phyloP scores from a whole-genome alignment of 2,888 invertebrate genomes.

The Myopa testacea region DNA sequence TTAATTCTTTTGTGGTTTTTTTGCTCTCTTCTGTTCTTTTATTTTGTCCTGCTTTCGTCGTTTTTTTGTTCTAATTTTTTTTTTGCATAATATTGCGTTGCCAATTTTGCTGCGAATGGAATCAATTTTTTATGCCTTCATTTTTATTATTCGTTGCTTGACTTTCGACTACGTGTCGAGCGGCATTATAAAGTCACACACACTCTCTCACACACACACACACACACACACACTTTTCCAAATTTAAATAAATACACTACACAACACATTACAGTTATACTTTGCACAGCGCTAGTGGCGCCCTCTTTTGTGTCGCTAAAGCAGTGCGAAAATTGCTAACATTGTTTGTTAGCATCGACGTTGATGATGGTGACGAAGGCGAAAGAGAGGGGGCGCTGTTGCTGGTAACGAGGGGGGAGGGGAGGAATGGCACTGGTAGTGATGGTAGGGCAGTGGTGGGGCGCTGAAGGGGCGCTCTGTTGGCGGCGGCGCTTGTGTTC shows the following conservation, averaged over 20 bases:
- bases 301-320: slow-evolving; percentile 28
- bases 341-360: slow-evolving; percentile 32
- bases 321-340: slow-evolving; percentile 43
- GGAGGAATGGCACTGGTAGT: background rate
- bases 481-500: slow-evolving; percentile 3
- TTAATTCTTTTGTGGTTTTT: too few species aligned
- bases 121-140: slow-evolving; percentile 41
- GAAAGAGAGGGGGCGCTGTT: background rate
- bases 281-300: background rate
- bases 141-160: slow-evolving; percentile 24
- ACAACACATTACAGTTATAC: background rate
- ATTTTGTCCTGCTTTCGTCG: background rate
- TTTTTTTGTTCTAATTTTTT: slow-evolving; percentile 37
- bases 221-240: slow-evolving; percentile 7
- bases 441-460: too few species aligned
- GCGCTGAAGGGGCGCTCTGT: background rate
- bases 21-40: background rate
- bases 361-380: background rate
- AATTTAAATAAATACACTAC: slow-evolving; percentile 10
- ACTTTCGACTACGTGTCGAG: slow-evolving; percentile 33
- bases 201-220: slow-evolving; percentile 38
- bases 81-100: slow-evolving; percentile 10
- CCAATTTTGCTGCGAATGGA: slow-evolving; percentile 37
- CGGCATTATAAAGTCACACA: slow-evolving; percentile 49
- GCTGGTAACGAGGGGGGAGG: background rate